phyloP scores from a whole-genome alignment of 53 echinoderm and acorn worm species.

The Astropecten irregularis region DNA sequence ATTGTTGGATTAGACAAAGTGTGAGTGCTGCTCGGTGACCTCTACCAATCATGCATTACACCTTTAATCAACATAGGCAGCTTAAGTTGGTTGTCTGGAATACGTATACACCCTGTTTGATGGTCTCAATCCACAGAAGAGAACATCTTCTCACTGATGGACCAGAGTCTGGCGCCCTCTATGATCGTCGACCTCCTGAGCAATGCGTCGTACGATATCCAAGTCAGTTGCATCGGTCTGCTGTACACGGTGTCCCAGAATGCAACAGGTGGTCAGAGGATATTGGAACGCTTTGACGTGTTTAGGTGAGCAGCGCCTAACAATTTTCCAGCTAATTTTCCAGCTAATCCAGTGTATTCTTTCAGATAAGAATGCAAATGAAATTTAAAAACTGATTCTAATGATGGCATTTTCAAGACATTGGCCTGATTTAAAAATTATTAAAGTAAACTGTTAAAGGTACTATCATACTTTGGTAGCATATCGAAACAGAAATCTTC shows the following conservation, averaged over 20 bases:
- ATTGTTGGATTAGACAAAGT: no score
- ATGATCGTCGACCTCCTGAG: constrained; percentile 61
- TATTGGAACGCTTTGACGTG: constrained; percentile 67
- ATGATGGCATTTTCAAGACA: no score
- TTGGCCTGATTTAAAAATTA: no score
- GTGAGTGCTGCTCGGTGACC: no score
- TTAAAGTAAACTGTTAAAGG: no score
- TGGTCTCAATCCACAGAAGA: constrained; percentile 64
- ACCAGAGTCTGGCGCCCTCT: constrained; percentile 22
- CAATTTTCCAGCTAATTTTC: not conserved
- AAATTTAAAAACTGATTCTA: no score
- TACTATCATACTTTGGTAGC: no score
- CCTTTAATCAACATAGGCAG: no score
- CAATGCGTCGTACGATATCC: constrained; percentile 22
- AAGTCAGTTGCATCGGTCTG: constrained; percentile 57
- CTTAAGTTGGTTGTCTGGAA: no score
- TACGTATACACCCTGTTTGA: not conserved
- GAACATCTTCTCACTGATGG: constrained; percentile 56
- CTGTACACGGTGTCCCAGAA: constrained; percentile 66
- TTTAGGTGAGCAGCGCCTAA: constrained; percentile 65
- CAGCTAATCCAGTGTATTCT: not conserved
- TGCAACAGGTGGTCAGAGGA: constrained; percentile 41
- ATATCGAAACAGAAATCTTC: no score
- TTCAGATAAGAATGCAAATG: no score
- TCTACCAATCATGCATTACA: no score